Base-by-base conservation (phyloP, 2,113 vertebrate genomes). In the Panthera tigris region DNA sequence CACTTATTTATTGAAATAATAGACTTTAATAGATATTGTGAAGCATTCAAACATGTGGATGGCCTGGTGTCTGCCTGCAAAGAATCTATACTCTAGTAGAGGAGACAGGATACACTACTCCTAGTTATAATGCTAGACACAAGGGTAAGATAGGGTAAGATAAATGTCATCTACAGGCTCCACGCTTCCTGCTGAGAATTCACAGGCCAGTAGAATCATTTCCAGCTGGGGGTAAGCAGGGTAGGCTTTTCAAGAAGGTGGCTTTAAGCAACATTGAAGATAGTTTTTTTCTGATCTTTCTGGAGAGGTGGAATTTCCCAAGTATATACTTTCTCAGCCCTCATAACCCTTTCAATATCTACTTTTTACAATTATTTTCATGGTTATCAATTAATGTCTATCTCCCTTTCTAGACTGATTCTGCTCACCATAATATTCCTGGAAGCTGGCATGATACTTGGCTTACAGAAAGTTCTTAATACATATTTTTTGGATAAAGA, bases 1-100 rank as follows among this genome's bases (percentile, higher is more conserved):
- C 21, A 15, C 61, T 91, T 66, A 69, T 90, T 96, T 88, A 57
- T 84, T 87, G 23, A 89, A 94, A 81, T 33, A 90, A 61, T 61
- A 80, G 41, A 84, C 19, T 94, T 57, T 52, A 81, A 65, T 14
- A 61, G 88, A 71, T 39, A 61, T 23, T 63, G 13, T 25, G 82
- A 95, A 85, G 5, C n/a, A 2, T 12, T 48, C 14, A 33, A 57
- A 79, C 27, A 41, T 76, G 25, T 55, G 57, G 41, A 66, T 29
- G 66, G 41, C 31, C n/a, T 73, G 21, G 19, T 31, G 55, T 66
- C 63, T 65, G 94, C 48, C 36, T n/a, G 13, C 19, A 65, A 31
- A 57, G 33, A 21, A 25, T 7, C 36, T 68, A 19, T 8, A 27
- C 11, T 41, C 36, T 79, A 15, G 11, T 12, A 55, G 76, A 33